phyloP scores from a whole-genome alignment of 1,140 invertebrate species.

The Leptoteleia sp. region DNA sequence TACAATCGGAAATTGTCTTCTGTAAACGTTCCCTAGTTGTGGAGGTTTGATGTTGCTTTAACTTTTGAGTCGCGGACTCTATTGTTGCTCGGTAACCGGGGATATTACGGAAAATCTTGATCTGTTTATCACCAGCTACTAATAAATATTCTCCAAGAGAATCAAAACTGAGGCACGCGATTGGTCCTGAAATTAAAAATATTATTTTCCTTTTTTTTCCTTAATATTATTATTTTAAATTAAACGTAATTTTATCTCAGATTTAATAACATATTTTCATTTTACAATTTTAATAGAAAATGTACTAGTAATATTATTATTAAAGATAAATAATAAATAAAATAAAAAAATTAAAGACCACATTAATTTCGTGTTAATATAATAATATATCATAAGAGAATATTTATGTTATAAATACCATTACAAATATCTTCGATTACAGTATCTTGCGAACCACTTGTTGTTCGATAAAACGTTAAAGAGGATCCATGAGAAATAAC shows the following conservation, averaged over 20 bases:
- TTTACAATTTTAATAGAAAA: too few species aligned
- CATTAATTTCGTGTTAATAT: too few species aligned
- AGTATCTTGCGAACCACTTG: constrained; percentile 84
- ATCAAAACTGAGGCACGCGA: constrained; percentile 88
- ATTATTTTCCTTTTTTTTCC: too few species aligned
- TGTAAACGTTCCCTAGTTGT: constrained; percentile 88
- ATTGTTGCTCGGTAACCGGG: constrained; percentile 88
- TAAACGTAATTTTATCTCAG: too few species aligned
- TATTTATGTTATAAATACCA: constrained; percentile 80
- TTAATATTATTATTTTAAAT: too few species aligned
- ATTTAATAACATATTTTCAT: too few species aligned
- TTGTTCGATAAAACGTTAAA: constrained; percentile 87
- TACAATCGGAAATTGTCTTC: constrained; percentile 85
- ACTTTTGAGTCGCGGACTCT: constrained; percentile 84
- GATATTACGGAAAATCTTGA: constrained; percentile 91
- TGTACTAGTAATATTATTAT: too few species aligned
- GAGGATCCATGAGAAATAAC: constrained; percentile 85
- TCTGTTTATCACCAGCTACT: constrained; percentile 87
- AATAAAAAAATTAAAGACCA: too few species aligned
- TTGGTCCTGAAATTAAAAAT: constrained; percentile 83
- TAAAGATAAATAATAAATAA: too few species aligned
- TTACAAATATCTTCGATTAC: constrained; percentile 85
- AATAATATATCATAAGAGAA: too few species aligned
- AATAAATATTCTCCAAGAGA: constrained; percentile 87
- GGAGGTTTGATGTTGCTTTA: constrained; percentile 84